These are phyloP conservation scores for Sinhomidia bicolor DNA, from an alignment of 2,888 invertebrate species.

Conservation along the genomic window DNA sequence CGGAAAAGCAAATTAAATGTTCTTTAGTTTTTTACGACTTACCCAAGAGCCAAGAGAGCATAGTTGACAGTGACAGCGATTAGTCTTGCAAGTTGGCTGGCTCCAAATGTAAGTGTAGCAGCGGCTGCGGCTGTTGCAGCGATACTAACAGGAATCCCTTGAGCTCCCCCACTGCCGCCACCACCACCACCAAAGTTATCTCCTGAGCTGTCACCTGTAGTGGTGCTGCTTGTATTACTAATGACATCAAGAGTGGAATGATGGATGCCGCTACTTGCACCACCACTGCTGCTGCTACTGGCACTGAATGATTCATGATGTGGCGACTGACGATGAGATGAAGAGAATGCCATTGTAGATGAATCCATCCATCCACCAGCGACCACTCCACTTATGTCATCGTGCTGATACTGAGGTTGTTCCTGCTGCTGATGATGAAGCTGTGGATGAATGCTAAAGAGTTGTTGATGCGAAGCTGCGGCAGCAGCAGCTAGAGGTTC, in stretches of 20 bases:
- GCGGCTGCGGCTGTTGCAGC: constrained; percentile 49
- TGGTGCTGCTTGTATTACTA: constrained; percentile 20
- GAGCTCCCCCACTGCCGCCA: neutral
- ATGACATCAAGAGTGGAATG: constrained; percentile 32
- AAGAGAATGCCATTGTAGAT: constrained; percentile 14
- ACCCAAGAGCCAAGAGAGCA: constrained; percentile 78
- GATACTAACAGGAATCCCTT: constrained; percentile 47
- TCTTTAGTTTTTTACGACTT: constrained; percentile 43
- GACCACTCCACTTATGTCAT: neutral
- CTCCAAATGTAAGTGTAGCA: constrained; percentile 49
- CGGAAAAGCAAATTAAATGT: neutral
- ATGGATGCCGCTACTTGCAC: neutral
- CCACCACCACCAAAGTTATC: neutral
- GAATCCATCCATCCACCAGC: constrained; percentile 25
- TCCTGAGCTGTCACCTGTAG: constrained; percentile 3
- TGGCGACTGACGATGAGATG: neutral
- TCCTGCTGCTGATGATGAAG: neutral
- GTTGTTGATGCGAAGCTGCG: constrained; percentile 5
- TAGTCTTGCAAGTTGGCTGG: constrained; percentile 73
- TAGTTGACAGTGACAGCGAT: constrained; percentile 78
- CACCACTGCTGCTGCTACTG: neutral
- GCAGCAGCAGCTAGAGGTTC: constrained; percentile 29
- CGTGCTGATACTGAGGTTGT: constrained; percentile 13
- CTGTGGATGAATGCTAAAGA: constrained; percentile 37
- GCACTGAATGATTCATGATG: constrained; percentile 38